These are phyloP conservation scores for Pollachius pollachius DNA, from an alignment of 2,113 vertebrate genomes.

Conservation along the genomic window DNA sequence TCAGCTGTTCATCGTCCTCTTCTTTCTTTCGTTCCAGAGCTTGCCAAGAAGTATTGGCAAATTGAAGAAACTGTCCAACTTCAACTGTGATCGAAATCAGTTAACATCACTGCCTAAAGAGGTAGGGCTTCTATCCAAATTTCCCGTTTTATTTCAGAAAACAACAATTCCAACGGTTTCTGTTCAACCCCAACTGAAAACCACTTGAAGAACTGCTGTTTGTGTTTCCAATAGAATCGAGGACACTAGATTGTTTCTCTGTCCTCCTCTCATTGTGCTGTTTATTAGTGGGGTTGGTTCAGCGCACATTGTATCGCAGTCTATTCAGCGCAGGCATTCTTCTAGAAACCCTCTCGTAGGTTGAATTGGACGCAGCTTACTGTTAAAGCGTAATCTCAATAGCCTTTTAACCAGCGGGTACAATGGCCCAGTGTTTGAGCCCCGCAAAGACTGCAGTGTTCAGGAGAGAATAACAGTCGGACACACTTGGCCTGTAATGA, in stretches of 20 bases:
- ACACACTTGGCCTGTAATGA: constrained; percentile 44
- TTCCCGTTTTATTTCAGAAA: background rate
- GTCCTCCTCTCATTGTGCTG: no score
- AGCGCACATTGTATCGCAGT: constrained; percentile 1
- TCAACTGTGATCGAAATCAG: constrained; percentile 96
- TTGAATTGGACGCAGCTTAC: constrained; percentile 49
- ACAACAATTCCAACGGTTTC: no score
- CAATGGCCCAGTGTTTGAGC: constrained; percentile 65
- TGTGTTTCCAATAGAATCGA: no score
- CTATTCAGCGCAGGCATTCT: constrained; percentile 12
- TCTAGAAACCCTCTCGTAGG: constrained; percentile 49
- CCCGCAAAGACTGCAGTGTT: constrained; percentile 48
- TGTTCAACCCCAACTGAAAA: no score
- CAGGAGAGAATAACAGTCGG: constrained; percentile 38
- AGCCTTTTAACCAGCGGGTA: constrained; percentile 45
- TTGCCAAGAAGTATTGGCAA: constrained; percentile 93
- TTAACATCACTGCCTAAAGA: constrained; percentile 91
- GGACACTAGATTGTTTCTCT: no score
- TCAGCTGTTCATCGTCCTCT: background rate
- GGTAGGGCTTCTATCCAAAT: constrained; percentile 64
- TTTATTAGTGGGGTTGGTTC: background rate
- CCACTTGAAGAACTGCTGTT: no score
- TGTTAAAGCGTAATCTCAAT: constrained; percentile 59
- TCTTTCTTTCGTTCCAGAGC: constrained; percentile 59
- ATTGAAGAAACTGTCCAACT: constrained; percentile 92